Base-by-base conservation (phyloP, 2,888 invertebrate species). In the Dynastes grantii region DNA sequence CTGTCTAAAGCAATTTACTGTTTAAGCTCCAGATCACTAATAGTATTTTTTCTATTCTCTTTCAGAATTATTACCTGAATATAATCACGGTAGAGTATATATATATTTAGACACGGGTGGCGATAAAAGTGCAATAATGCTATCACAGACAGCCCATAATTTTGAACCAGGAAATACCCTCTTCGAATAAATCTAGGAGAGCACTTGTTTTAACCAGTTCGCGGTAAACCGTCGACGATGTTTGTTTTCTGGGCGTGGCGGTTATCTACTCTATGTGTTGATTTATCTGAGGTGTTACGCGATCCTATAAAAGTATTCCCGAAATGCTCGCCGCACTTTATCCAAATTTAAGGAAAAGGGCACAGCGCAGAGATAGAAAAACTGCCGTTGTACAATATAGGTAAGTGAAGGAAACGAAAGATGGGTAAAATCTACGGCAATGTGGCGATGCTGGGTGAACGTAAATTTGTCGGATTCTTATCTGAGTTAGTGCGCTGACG, bases 381-480 rank as follows among this genome's bases (percentile, higher is more conserved):
- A 76, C 55, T 61, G 61, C 45, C 61, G 45, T 45, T 58, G 45
- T 27, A 16, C 61, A 61, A 61, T 75, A 75, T 55, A 40, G 32
- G 58, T 13, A 53, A 29, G 37, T 65, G 51, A 55, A 67, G 32
- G 9, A 45, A 29, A 53, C 65, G 64, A 40, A 67, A 22, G 16
- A 29, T 22, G 51, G 67, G 13, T 16, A 13, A 29, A 73, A 70
- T 32, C 11, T 27, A 63, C 55, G 51, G 22, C 55, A 16, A 5
- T 58, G 61, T 71, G 53, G 55, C 37, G 49, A 45, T 51, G 51
- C 51, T 68, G 51, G 68, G 27, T 22, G 81, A 79, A 81, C 81
- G 83, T 83, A 81, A 83, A 83, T 83, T 83, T 83, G 81, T 83
- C 83, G 81, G 82, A 83, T 83, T 83, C 82, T 83, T 83, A 83